phyloP scores from a whole-genome alignment of 1,140 invertebrate species.

The Onthophagus taurus region DNA sequence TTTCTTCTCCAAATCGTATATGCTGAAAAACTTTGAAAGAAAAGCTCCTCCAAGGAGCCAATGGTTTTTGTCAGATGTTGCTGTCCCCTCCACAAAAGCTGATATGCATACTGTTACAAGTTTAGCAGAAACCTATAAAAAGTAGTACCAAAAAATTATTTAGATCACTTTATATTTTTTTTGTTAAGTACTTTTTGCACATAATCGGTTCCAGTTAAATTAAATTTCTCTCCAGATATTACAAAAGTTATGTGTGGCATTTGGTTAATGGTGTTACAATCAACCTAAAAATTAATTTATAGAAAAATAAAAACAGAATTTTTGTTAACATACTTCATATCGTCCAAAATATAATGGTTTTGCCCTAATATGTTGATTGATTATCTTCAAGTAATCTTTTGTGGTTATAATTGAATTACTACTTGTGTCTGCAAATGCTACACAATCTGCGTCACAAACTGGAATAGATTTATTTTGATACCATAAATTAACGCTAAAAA shows the following conservation, averaged over 20 bases:
- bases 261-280: slow-evolving; percentile 32
- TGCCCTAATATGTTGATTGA: slow-evolving; percentile 62
- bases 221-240: slow-evolving; percentile 31
- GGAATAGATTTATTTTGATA: slow-evolving; percentile 22
- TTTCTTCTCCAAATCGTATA: slow-evolving; percentile 27
- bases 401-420: slow-evolving; percentile 72
- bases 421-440: slow-evolving; percentile 75
- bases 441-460: slow-evolving; percentile 47
- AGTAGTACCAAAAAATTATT: no score
- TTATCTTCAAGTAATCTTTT: slow-evolving; percentile 46
- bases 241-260: slow-evolving; percentile 31
- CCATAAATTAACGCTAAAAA: slow-evolving; percentile 4
- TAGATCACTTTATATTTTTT: neutral
- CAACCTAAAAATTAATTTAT: slow-evolving; percentile 34
- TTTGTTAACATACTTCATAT: slow-evolving; percentile 40
- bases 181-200: slow-evolving; percentile 27
- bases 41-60: slow-evolving; percentile 33
- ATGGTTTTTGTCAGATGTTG: slow-evolving; percentile 12
- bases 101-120: slow-evolving; percentile 24
- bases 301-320: slow-evolving; percentile 5
- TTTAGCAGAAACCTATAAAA: slow-evolving; percentile 20
- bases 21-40: slow-evolving; percentile 28
- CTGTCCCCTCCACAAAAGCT: slow-evolving; percentile 20
- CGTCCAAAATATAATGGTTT: slow-evolving; percentile 50
- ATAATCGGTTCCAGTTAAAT: slow-evolving; percentile 28